These are phyloP conservation scores for Aphelenchoides avenae DNA, from an alignment of 1,140 invertebrate species.

Conservation along the genomic window DNA sequence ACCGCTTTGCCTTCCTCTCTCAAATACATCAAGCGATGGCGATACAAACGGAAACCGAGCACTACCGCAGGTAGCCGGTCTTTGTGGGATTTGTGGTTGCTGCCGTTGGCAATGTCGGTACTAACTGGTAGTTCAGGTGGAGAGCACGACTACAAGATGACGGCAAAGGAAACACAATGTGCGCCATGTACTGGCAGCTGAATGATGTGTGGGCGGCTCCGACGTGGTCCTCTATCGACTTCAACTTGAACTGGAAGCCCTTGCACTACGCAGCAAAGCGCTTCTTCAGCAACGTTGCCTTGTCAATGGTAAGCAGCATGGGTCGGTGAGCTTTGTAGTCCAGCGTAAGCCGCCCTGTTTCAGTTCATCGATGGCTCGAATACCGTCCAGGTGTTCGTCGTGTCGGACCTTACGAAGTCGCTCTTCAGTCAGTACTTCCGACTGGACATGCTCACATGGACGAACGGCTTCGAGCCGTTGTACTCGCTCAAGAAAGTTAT, in stretches of 20 bases:
- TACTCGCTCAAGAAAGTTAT: conserved; percentile 14
- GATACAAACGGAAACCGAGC: conserved; percentile 80
- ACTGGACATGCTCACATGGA: conserved; percentile 19
- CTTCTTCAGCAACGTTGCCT: conserved; percentile 47
- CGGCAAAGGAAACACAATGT: conserved; percentile 70
- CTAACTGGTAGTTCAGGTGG: conserved; percentile 37
- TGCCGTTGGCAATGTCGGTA: conserved; percentile 15
- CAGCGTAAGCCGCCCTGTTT: conserved; percentile 12
- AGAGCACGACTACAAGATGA: conserved; percentile 41
- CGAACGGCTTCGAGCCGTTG: conserved; percentile 37
- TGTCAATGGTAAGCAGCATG: conserved; percentile 40
- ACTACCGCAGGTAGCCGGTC: conserved; percentile 77
- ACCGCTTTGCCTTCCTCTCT: conserved; percentile 52
- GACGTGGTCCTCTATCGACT: conserved; percentile 83
- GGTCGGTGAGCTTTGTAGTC: conserved; percentile 12
- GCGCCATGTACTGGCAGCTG: conserved; percentile 95
- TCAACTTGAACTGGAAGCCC: conserved; percentile 51
- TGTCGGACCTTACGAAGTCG: conserved; percentile 30
- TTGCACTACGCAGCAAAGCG: conserved; percentile 52
- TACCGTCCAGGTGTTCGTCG: conserved; percentile 29
- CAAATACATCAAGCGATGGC: conserved; percentile 79
- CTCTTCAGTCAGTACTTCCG: conserved; percentile 24
- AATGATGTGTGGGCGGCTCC: conserved; percentile 97
- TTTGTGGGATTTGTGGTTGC: conserved; percentile 53
- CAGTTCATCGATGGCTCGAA: conserved; percentile 38